Evolutionary conservation across 2,797 vertebrate species (phyloP).

Genomic region (Furcifer pardalis): DNA sequence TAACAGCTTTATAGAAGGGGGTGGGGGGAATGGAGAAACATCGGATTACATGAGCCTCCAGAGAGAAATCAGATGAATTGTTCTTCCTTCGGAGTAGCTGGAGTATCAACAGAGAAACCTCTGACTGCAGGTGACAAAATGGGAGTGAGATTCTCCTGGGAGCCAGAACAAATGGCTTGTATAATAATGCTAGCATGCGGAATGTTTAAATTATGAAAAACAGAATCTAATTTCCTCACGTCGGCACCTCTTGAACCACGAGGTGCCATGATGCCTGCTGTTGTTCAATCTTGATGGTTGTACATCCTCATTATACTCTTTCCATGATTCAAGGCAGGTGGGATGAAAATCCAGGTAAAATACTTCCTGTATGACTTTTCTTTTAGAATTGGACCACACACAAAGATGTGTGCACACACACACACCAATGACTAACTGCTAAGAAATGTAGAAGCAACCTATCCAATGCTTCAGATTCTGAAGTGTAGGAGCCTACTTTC

Average conservation of each 20-base stretch:
- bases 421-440: too few relatives aligned
- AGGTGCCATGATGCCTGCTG: background rate
- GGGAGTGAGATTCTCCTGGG: background rate
- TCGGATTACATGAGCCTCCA: slow-evolving; percentile 46
- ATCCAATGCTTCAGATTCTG: too few relatives aligned
- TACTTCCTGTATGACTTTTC: too few relatives aligned
- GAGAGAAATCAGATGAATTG: slow-evolving; percentile 54
- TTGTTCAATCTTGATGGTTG: background rate
- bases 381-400: too few relatives aligned
- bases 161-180: slow-evolving; percentile 39
- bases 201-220: background rate
- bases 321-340: too few relatives aligned
- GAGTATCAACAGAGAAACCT: slow-evolving; percentile 41
- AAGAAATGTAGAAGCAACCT: too few relatives aligned
- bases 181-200: background rate
- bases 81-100: slow-evolving; percentile 23
- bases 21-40: slow-evolving; percentile 45
- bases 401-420: too few relatives aligned
- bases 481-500: too few relatives aligned
- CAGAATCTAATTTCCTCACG: too few relatives aligned
- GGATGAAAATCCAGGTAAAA: too few relatives aligned
- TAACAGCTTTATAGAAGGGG: slow-evolving; percentile 54
- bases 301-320: too few relatives aligned
- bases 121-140: slow-evolving; percentile 34
- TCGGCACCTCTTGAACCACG: background rate